phyloP scores from a whole-genome alignment of 1,140 invertebrate species.

The Theocolax elegans region DNA sequence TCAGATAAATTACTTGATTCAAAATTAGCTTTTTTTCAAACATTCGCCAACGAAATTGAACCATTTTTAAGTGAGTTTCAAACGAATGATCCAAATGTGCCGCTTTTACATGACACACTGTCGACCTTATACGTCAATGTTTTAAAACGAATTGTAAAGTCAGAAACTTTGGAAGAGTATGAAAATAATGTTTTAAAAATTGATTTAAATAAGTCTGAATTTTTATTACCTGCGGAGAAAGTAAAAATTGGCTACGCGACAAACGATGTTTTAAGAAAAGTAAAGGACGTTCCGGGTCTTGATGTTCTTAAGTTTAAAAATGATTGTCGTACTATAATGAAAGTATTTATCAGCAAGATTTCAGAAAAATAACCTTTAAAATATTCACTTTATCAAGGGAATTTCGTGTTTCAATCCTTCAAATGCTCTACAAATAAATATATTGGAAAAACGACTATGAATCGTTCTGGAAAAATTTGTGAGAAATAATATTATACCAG shows the following conservation, averaged over 20 bases:
- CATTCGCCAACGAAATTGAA: slow-evolving; percentile 38
- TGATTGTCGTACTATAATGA: slow-evolving; percentile 23
- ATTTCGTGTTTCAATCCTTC: slow-evolving; percentile 38
- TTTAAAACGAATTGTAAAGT: slow-evolving; percentile 31
- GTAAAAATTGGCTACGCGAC: slow-evolving; percentile 34
- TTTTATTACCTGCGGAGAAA: slow-evolving; percentile 14
- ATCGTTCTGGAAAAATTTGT: not conserved
- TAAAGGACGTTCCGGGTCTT: slow-evolving; percentile 17
- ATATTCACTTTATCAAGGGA: slow-evolving; percentile 13
- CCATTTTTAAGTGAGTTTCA: slow-evolving; percentile 45
- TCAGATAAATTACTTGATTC: slow-evolving; percentile 36
- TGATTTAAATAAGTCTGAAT: slow-evolving; percentile 24
- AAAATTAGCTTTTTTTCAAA: slow-evolving; percentile 45
- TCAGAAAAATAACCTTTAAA: slow-evolving; percentile 23
- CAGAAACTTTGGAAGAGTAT: not conserved
- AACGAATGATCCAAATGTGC: slow-evolving; percentile 32
- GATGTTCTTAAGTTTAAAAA: slow-evolving; percentile 36
- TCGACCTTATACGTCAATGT: slow-evolving; percentile 9
- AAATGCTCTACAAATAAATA: slow-evolving; percentile 23
- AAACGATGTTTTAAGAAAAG: slow-evolving; percentile 19
- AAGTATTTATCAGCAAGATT: slow-evolving; percentile 27
- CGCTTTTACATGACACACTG: slow-evolving; percentile 40
- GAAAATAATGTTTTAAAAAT: slow-evolving; percentile 12
- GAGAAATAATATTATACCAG: not conserved
- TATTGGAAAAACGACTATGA: too few species aligned